Percentiles rank a stretch among this genome's conserved stretches.
Evolutionary conservation across 2,888 invertebrate genomes (phyloP).

Genomic region (Himalopsyche anomala): DNA sequence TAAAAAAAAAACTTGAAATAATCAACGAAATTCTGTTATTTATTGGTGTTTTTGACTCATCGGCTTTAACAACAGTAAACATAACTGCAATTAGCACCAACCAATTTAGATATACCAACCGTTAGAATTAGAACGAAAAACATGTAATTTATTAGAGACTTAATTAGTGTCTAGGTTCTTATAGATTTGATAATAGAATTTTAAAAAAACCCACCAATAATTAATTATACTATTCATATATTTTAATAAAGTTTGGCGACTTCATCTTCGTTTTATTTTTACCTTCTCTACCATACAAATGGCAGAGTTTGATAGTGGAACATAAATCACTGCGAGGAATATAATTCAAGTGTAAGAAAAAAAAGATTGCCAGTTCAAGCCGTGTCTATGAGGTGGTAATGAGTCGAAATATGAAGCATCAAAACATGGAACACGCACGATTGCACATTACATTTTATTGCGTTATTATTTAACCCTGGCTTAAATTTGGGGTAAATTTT

Average conservation of each 20-base stretch:
- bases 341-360: slow-evolving; percentile 28
- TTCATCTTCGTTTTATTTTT: neutral
- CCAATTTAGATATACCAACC: too few relatives aligned
- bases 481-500: slow-evolving; percentile 44
- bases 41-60: too few relatives aligned
- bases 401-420: slow-evolving; percentile 62
- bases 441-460: slow-evolving; percentile 56
- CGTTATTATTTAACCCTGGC: slow-evolving; percentile 47
- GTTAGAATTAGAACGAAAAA: too few relatives aligned
- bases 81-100: too few relatives aligned
- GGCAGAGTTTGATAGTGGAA: neutral
- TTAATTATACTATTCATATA: too few relatives aligned
- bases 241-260: neutral
- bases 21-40: too few relatives aligned
- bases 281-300: neutral
- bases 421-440: slow-evolving; percentile 61
- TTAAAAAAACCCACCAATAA: too few relatives aligned
- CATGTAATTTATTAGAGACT: too few relatives aligned
- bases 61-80: too few relatives aligned
- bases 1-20: too few relatives aligned
- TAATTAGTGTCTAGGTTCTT: too few relatives aligned
- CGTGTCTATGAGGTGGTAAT: slow-evolving; percentile 59
- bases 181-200: too few relatives aligned
- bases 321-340: slow-evolving; percentile 1
- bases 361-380: neutral